Evolutionary conservation across 2,113 vertebrate genomes (phyloP).

Genomic region (Erpornis zantholeuca): DNA sequence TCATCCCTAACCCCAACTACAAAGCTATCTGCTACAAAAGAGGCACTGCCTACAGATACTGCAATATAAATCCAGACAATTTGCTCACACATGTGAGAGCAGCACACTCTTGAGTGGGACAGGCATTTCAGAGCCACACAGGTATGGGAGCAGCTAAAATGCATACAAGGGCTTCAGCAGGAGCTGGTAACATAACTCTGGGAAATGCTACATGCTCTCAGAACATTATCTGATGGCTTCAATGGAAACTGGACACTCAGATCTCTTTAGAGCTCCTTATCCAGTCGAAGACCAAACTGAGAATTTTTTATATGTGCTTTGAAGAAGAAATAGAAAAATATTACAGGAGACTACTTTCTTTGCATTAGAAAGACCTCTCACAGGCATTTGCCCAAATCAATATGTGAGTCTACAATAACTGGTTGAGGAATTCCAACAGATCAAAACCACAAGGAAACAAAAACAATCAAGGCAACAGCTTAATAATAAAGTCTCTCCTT

Average conservation of each 20-base stretch:
- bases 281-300: neutral
- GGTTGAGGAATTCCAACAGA: neutral
- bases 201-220: rapidly evolving
- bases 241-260: neutral
- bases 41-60: rapidly evolving
- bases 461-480: neutral
- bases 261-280: neutral
- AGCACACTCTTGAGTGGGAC: neutral
- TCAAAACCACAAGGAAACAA: neutral
- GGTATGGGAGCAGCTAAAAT: neutral
- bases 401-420: neutral
- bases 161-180: neutral
- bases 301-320: rapidly evolving
- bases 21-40: neutral
- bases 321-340: neutral
- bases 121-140: rapidly evolving
- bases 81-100: rapidly evolving
- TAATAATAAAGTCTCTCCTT: neutral
- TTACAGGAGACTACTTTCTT: neutral
- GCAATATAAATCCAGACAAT: rapidly evolving
- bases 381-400: neutral
- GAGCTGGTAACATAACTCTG: neutral
- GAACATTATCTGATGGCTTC: neutral
- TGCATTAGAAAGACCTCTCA: neutral
- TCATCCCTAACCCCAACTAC: neutral